Conservation (phyloP, 2,113 vertebrate genomes). For the Paedocypris sp. region DNA sequence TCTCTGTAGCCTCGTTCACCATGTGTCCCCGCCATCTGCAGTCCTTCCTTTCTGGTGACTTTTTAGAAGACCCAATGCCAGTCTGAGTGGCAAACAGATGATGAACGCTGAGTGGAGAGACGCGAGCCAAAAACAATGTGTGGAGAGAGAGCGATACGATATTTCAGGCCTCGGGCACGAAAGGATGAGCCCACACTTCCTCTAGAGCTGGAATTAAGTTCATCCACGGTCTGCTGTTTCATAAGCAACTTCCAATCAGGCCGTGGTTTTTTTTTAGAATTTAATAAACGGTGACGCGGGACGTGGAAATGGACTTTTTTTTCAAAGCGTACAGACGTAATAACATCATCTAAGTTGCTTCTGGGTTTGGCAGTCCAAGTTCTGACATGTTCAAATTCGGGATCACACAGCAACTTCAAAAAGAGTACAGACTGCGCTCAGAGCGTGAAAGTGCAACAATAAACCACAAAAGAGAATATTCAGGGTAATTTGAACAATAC, state of each 20-base stretch:
- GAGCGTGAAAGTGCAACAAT: neutral
- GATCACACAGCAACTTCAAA: neutral
- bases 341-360: neutral
- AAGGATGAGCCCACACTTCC: constrained; percentile 14
- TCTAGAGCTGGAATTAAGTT: constrained; percentile 8
- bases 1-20: constrained; percentile 30
- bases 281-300: neutral
- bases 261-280: too few relatives aligned
- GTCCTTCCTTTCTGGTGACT: constrained; percentile 6
- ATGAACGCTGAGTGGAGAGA: constrained; percentile 14
- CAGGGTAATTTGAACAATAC: neutral
- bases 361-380: neutral
- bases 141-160: constrained; percentile 3
- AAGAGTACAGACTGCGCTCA: neutral
- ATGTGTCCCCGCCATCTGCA: constrained; percentile 36
- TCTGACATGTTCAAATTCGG: neutral
- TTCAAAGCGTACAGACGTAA: neutral
- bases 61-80: constrained; percentile 17
- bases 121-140: constrained; percentile 23
- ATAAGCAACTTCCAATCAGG: neutral
- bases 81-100: constrained; percentile 24
- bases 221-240: constrained; percentile 10
- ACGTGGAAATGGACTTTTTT: neutral
- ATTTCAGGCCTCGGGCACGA: constrained; percentile 1
- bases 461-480: neutral